Base-by-base conservation (phyloP, 1,140 invertebrate genomes). In the Melitaea cinxia region DNA sequence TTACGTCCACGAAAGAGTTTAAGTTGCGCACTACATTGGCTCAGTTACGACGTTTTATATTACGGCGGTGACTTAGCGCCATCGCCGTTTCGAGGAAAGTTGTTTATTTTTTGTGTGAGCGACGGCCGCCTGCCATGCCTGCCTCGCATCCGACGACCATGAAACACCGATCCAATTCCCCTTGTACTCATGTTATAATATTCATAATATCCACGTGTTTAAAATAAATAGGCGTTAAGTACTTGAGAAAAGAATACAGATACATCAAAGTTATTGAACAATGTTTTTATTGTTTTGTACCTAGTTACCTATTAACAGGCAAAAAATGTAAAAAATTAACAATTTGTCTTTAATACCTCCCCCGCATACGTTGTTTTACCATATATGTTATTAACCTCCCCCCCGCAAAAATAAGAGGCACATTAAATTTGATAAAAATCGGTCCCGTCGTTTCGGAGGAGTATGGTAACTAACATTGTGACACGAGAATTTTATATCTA, bases 1-100 rank as follows among this genome's bases (percentile, higher is more conserved):
- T 73, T 56, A 52, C 70, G 70, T 66, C 19, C 42, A 63, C 73
- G 78, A 74, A 91, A 88, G 77, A 80, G 77, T 80, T 64, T 69
- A 88, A 81, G 75, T 77, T 23, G 62, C 60, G 58, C 60, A 55
- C 53, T 47, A 56, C 52, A 39, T 47, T 9, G 53, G 33, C 72
- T 68, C 53, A 58, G 50, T 83, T 88, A 73, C 30, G 72, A 66
- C 82, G 56, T 89, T 89, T 82, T 68, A 49, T 42, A 50, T 37
- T 63, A 47, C 45, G 49, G 26, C 30, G 37, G 19, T 72, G 72
- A 63, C 78, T 91, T 89, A 91, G 88, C 88, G 88, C 88, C 88
- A 89, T 87, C 82, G 82, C 82, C 78, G 87, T 85, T 89, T 91
- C 83, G 85, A 88, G 87, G 88, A 91, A 91, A 91, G 87, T 89